Base-by-base conservation (phyloP, 2,888 invertebrate species). In the Dicranocentrus wangi region DNA sequence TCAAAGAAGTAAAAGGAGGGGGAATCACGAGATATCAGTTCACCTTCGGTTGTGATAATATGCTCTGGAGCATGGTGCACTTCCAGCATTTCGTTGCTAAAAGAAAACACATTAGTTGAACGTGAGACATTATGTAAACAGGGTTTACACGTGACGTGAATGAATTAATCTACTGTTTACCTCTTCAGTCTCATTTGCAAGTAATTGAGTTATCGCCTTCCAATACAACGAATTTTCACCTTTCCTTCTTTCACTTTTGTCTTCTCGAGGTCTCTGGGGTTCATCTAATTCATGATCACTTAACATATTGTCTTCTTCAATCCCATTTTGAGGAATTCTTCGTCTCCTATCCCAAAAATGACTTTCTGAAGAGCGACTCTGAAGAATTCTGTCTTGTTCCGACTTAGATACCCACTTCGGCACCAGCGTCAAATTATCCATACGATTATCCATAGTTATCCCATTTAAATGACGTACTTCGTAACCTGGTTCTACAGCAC, bases 371-470 rank as follows among this genome's bases (percentile, higher is more conserved):
- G 84, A 85, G 17, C 84, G 68, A 47, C 81, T 81, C 58, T 80
- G 81, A n/a, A 83, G 78, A 68, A 85, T 85, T 42, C 43, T 75
- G 28, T 85, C 84, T 68, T 86, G 86, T 58, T 86, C 86, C 19
- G 71, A 70, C 79, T 83, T 85, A 27, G 86, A 85, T 25, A 86
- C 78, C 85, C 85, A 86, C 27, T 81, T 88, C 86, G 87, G 87
- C 27, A 88, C 87, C 55, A 90, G 87, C 21, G 88, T 87, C 76
- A 90, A 87, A 86, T 90, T 90, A 81, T 90, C 90, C 84, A 90
- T 85, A 43, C 90, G 87, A 86, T 90, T 90, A 87, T 90, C 90
- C 76, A 90, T 90, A 0, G 90, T 90, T 28, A 90, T 89, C 68
- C 89, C 89, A 86, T 90, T 90, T 73, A 88, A 88, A 84, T 90